Conservation (phyloP, 2,888 invertebrate genomes). For the Syrista parreyssii region DNA sequence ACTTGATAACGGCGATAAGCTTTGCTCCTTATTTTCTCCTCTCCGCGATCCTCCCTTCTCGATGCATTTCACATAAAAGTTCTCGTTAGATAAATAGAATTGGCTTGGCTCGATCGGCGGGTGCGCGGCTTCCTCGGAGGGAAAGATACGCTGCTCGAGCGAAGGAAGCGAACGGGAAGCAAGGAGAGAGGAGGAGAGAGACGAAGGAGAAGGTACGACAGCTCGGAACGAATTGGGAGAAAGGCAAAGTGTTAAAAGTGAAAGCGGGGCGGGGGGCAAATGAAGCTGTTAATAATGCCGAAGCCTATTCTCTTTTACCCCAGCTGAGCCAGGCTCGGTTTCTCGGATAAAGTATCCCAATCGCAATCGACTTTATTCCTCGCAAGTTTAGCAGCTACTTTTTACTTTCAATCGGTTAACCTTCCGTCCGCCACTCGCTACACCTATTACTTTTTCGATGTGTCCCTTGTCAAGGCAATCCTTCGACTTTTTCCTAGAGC, state of each 20-base stretch:
- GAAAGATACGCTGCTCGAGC: not conserved
- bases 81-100: slow-evolving; percentile 48
- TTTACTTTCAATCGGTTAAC: too few relatives aligned
- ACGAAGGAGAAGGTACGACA: not conserved
- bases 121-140: too few relatives aligned
- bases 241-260: slow-evolving; percentile 8
- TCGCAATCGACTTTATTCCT: too few relatives aligned
- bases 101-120: slow-evolving; percentile 18
- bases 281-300: slow-evolving; percentile 47
- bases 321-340: too few relatives aligned
- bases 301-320: slow-evolving; percentile 17
- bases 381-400: too few relatives aligned
- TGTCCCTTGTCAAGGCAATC: too few relatives aligned
- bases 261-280: slow-evolving; percentile 30
- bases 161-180: not conserved
- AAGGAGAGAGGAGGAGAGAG: not conserved
- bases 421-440: too few relatives aligned
- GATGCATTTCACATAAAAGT: slow-evolving; percentile 34
- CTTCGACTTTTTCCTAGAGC: too few relatives aligned
- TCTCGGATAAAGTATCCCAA: too few relatives aligned
- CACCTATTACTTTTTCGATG: too few relatives aligned
- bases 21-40: slow-evolving; percentile 18
- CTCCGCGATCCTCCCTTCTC: not conserved
- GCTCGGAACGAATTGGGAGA: not conserved
- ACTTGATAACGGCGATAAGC: slow-evolving; percentile 13